Conservation (phyloP, 2,888 invertebrate species). For the Hyposoter dolosus region DNA sequence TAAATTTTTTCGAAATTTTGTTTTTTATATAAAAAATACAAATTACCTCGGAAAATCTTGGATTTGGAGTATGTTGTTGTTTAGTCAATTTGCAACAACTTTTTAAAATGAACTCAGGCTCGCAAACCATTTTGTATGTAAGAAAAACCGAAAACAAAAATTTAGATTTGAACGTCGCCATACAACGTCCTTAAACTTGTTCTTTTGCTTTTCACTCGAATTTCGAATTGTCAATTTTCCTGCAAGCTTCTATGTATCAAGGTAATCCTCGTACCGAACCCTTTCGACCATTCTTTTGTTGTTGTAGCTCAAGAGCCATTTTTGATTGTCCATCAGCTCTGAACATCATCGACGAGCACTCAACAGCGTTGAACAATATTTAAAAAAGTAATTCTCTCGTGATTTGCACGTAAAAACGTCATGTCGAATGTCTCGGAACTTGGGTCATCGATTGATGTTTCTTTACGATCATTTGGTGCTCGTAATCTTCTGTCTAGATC, state of each 20-base stretch:
- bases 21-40: too few relatives aligned
- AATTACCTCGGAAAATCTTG: too few relatives aligned
- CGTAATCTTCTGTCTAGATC: slow-evolving; percentile 5
- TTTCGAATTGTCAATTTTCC: background rate
- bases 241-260: slow-evolving; percentile 22
- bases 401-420: background rate
- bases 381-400: background rate
- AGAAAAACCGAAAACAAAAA: too few relatives aligned
- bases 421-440: slow-evolving; percentile 2
- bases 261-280: slow-evolving; percentile 25
- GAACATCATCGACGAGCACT: background rate
- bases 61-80: too few relatives aligned
- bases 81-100: too few relatives aligned
- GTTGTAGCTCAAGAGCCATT: slow-evolving; percentile 25
- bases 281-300: slow-evolving; percentile 34
- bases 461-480: slow-evolving; percentile 1
- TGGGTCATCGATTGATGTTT: slow-evolving; percentile 13
- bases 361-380: background rate
- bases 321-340: background rate
- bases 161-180: too few relatives aligned
- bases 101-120: too few relatives aligned
- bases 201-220: slow-evolving; percentile 20
- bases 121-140: too few relatives aligned
- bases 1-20: too few relatives aligned
- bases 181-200: too few relatives aligned